Conservation (phyloP, 2,888 invertebrate species). For the Cecidostiba fungosa region DNA sequence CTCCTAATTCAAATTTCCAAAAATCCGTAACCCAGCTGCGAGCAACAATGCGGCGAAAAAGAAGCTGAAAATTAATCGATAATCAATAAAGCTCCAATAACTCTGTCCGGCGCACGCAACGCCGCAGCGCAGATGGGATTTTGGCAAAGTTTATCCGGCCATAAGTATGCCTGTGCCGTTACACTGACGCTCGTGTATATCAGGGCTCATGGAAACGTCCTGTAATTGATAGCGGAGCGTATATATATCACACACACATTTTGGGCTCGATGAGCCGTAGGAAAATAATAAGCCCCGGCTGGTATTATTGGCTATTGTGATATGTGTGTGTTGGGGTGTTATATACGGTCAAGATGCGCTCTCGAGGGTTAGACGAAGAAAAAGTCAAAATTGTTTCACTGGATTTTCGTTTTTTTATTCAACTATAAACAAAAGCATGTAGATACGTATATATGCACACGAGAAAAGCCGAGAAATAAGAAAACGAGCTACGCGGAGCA, state of each 20-base stretch:
- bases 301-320: constrained; percentile 74
- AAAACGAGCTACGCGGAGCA: neutral
- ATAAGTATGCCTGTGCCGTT: constrained; percentile 51
- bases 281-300: constrained; percentile 79
- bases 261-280: constrained; percentile 79
- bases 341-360: constrained; percentile 65
- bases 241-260: neutral
- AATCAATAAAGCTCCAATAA: constrained; percentile 15
- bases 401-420: too few relatives aligned
- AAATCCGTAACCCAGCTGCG: neutral
- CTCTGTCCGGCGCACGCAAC: neutral
- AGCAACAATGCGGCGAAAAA: neutral
- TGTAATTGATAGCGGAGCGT: constrained; percentile 78
- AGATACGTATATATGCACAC: neutral
- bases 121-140: constrained; percentile 76
- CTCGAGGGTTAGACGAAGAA: neutral
- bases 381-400: neutral
- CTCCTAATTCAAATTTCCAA: neutral
- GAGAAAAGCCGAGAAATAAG: neutral
- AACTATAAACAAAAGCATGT: neutral
- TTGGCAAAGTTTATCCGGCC: constrained; percentile 75
- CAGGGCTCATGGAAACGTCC: constrained; percentile 66
- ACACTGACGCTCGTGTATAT: neutral
- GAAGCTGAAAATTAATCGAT: constrained; percentile 16
- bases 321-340: constrained; percentile 69